Base-by-base conservation (phyloP, 2,113 vertebrate species). In the Nanorana parkeri region DNA sequence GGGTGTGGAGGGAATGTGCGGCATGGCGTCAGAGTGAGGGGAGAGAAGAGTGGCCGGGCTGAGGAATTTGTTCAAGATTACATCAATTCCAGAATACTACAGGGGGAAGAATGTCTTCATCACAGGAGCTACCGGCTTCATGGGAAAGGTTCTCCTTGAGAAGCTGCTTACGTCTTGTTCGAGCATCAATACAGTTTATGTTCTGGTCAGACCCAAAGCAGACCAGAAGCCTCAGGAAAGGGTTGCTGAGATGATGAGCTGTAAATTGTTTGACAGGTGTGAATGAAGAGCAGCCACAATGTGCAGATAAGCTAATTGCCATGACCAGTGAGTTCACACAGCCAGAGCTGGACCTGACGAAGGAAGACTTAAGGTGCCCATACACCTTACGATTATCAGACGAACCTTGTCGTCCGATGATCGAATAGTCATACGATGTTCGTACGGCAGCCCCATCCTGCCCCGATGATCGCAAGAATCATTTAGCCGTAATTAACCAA, bases 121-220 rank as follows among this genome's bases (percentile, higher is more conserved):
- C 88, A 98, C 97, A 0, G 97, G 98, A 76, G 98, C 91, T 63
- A 99, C 98, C 0, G 98, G 98, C 81, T 99, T 99, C 88, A 93
- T 99, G 94, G 98, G 98, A 58, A 99, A 99, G 91, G 97, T 99
- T 51, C 94, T 99, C 88, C 87, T 99, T 90, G 98, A 99, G 92
- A 99, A 99, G 85, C 90, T 99, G 82, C 92, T 99, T 76, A 92
- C 97, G 61, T 98, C 97, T 54, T 99, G 98, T 87, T 95, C 97
- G 3, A 94, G 89, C 41, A 94, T 98, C 76, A 93, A 94, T 85
- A 82, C 91, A 0, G 93, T 95, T 4, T 99, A 97, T 61, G 95
- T 97, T 61, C 89, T 99, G 88, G 97, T 99, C 78, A 89, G 98
- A 28, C 90, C 94, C 2, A 99, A 99, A 90, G 93, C 96, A 7